Base-by-base conservation (phyloP, 30 jellyfish, hydroid and myxozoan species). In the Aurelia aurita region DNA sequence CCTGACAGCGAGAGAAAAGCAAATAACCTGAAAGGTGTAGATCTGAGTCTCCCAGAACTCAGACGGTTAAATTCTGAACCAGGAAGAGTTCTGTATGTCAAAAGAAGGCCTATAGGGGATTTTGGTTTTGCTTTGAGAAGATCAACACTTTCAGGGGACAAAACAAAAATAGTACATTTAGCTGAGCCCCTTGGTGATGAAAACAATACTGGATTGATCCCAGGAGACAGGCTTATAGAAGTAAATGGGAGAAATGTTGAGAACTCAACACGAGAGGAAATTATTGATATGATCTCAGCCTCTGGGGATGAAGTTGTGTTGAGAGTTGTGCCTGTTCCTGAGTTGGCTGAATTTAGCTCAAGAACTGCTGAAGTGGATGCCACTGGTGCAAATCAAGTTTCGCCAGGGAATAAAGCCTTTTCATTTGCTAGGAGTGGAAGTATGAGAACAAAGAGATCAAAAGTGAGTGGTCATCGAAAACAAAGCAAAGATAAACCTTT, bases 211-310 rank as follows among this genome's bases (percentile, higher is more conserved):
- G 98, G 98, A 12, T 70, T 92, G 43, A 74, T 92, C 51, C 98
- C 98, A 18, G 99, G 99, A 0, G 99, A 94, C 67, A 79, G 96
- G 19, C 89, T 94, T 6, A 86, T 94, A 3, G 96, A 91, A 72
- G 95, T 94, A 32, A 87, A 94, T 85, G 99, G 97, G 28, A 44
- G 46, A 34, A 88, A 84, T 89, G 97, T 94, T 15, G 97, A 84
- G 59, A 79, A 66, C 57, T 60, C 82, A 32, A 53, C 90, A 15
- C 64, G 91, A 25, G 97, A 94, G 47, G 78, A 72, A 55, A 94
- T 94, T 39, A 77, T 82, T 72, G 92, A 89, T 64, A 89, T 62
- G 95, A 87, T 94, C 6, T 89, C 97, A 6, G 70, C 85, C 1
- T 81, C 97, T 54, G 99, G 99, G 4, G 87, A 78, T 80, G 89